A percentile compares a stretch with the other conserved stretches of the same genome.
Evolutionary conservation across 2,797 vertebrate species (phyloP).

Genomic region (Hylomyscus alleni): DNA sequence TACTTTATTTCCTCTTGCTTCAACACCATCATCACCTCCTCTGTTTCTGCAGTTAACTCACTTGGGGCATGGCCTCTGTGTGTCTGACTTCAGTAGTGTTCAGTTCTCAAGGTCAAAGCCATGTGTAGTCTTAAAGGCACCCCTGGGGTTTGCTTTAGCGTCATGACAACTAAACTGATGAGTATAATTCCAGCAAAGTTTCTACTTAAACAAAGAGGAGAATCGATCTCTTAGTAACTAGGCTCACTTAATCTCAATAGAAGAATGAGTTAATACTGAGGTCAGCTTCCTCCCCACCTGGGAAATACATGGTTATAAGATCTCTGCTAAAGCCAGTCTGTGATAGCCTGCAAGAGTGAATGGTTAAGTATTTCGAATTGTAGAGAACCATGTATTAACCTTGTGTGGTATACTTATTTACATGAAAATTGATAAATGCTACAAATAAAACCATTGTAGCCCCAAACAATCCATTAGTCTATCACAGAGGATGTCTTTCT

Average conservation of each 20-base stretch:
- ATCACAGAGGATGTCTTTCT: background rate
- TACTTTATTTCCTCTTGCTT: background rate
- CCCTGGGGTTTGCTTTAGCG: background rate
- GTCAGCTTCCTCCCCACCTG: background rate
- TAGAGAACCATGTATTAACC: background rate
- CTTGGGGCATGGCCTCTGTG: background rate
- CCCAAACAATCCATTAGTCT: background rate
- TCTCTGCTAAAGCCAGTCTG: background rate
- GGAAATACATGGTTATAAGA: background rate
- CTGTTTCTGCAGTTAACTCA: background rate
- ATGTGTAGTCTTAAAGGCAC: background rate
- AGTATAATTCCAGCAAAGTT: background rate
- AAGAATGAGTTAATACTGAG: slow-evolving; percentile 15
- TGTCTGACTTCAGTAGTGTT: background rate
- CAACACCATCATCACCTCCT: background rate
- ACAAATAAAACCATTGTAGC: background rate
- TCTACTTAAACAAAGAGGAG: background rate
- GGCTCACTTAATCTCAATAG: slow-evolving; percentile 21
- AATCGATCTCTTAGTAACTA: slow-evolving; percentile 28
- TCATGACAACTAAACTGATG: background rate
- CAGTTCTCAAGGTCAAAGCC: background rate
- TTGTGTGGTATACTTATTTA: background rate
- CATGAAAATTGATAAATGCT: background rate
- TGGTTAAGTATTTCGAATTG: background rate
- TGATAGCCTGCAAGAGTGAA: background rate